phyloP scores from a whole-genome alignment of 1,140 invertebrate genomes.

The Aphelenchoides fujianensis region DNA sequence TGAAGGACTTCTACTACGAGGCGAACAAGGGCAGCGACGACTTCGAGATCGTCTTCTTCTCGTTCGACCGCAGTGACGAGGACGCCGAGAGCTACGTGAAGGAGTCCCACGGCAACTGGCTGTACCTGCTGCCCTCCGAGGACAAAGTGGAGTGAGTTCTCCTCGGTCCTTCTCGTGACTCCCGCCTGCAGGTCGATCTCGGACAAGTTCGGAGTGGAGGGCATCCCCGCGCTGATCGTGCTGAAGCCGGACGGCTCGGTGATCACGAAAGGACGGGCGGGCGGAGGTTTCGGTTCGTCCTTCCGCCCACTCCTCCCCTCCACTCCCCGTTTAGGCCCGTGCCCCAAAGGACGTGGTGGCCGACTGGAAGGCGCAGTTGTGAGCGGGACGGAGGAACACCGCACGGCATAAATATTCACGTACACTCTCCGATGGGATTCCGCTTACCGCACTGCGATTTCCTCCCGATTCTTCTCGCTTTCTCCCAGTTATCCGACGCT shows the following conservation, averaged over 20 bases:
- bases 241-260: constrained; percentile 51
- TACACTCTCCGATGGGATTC: too few species aligned
- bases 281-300: too few species aligned
- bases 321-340: constrained; percentile 19
- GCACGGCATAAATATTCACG: too few species aligned
- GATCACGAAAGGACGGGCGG: constrained; percentile 35
- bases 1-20: constrained; percentile 52
- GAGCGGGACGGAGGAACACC: neutral
- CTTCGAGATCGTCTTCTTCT: constrained; percentile 64
- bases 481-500: too few species aligned
- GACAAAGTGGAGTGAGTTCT: constrained; percentile 40
- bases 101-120: constrained; percentile 64
- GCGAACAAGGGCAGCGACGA: constrained; percentile 24
- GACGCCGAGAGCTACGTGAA: constrained; percentile 61
- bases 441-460: too few species aligned
- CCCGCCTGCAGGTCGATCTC: constrained; percentile 26
- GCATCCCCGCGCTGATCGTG: constrained; percentile 55
- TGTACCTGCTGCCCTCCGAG: constrained; percentile 54
- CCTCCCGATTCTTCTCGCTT: too few species aligned
- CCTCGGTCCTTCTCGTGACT: constrained; percentile 22
- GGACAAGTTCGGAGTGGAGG: constrained; percentile 47
- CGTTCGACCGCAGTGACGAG: constrained; percentile 60
- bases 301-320: too few species aligned
- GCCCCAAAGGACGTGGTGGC: constrained; percentile 4
- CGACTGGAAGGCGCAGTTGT: constrained; percentile 16